Percentiles rank a stretch among this genome's conserved stretches.
Evolutionary conservation across 2,113 vertebrate species (phyloP).

Genomic region (Cyanoderma ruficeps): DNA sequence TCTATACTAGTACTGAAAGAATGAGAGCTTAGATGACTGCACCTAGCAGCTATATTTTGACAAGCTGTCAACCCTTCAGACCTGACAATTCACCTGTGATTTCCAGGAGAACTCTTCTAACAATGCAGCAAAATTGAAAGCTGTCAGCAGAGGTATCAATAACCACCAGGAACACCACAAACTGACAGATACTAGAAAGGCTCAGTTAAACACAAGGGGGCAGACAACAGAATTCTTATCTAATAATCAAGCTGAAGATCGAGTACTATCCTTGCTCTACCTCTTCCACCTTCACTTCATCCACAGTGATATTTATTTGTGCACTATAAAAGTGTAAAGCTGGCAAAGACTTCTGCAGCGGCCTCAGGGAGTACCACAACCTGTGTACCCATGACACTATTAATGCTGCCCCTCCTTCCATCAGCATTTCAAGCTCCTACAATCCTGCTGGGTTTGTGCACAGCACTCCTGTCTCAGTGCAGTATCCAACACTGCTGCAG

Average conservation of each 20-base stretch:
- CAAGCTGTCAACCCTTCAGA: conserved; percentile 21
- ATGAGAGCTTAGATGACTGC: not conserved
- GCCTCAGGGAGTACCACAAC: not conserved
- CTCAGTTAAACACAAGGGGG: not conserved
- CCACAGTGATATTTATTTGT: not conserved
- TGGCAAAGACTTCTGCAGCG: not conserved
- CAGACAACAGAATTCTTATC: not conserved
- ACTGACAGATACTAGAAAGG: not conserved
- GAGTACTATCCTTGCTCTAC: not conserved
- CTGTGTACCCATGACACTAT: no score
- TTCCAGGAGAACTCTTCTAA: not conserved
- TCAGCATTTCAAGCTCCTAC: not conserved
- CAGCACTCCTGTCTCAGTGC: fast-evolving
- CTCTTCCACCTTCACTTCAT: not conserved
- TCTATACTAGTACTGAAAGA: not conserved
- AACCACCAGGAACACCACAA: not conserved
- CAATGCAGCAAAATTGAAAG: not conserved
- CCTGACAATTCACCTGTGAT: not conserved
- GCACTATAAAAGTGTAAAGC: not conserved
- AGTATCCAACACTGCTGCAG: not conserved
- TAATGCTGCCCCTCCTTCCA: not conserved
- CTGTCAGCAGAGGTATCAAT: not conserved
- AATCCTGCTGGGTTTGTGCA: not conserved
- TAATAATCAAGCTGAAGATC: not conserved
- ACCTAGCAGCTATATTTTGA: conserved; percentile 16